phyloP scores from a whole-genome alignment of 2,113 vertebrate genomes.

The Otis tarda region DNA sequence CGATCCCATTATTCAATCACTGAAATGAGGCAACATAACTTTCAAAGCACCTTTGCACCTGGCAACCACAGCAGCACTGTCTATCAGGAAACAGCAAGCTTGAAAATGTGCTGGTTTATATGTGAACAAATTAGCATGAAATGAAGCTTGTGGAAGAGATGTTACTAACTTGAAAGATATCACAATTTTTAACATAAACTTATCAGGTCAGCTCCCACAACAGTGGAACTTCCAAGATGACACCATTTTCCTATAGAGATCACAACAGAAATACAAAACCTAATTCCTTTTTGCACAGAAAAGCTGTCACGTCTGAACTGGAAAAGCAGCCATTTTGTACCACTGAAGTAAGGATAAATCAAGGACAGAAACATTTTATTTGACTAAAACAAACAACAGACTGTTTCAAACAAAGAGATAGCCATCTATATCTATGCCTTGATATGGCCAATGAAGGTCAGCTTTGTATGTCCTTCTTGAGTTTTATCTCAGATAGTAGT shows the following conservation, averaged over 20 bases:
- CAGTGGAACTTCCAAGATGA: not conserved
- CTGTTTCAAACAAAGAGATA: not conserved
- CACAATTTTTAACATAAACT: conserved; percentile 10
- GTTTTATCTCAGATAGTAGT: conserved; percentile 16
- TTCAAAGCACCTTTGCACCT: conserved; percentile 52
- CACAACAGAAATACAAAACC: not conserved
- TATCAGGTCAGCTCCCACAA: not conserved
- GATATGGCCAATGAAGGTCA: conserved; percentile 7
- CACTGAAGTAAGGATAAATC: not conserved
- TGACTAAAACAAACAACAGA: not conserved
- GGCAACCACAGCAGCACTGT: not conserved
- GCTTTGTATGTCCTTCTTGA: not conserved
- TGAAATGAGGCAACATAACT: conserved; percentile 56
- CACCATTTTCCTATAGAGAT: not conserved
- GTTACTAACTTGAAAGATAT: not conserved
- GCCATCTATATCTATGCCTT: not conserved
- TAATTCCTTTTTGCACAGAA: not conserved
- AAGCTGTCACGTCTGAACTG: not conserved
- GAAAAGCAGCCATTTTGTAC: not conserved
- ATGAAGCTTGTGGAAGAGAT: not conserved
- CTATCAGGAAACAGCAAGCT: not conserved
- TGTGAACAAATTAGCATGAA: conserved; percentile 28
- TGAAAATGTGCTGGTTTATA: not conserved
- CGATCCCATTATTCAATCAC: conserved; percentile 33
- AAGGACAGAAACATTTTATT: not conserved